phyloP scores from a whole-genome alignment of 2,113 vertebrate species.

The Riparia riparia region DNA sequence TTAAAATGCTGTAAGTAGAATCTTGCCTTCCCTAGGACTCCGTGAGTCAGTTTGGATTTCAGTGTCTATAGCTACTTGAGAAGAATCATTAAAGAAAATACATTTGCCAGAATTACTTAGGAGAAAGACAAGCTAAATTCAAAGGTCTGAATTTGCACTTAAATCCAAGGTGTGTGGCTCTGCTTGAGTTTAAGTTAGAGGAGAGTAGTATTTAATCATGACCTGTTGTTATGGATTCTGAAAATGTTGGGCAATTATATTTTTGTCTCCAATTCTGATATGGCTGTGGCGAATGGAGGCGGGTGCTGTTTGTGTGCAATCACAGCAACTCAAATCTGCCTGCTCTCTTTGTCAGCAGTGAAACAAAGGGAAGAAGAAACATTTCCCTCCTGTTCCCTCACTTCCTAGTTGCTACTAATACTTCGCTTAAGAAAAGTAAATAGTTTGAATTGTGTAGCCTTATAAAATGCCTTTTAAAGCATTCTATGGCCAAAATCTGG shows the following conservation, averaged over 20 bases:
- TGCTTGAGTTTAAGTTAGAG: not conserved
- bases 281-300: not conserved
- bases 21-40: not conserved
- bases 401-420: not conserved
- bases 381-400: not conserved
- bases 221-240: not conserved
- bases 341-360: not conserved
- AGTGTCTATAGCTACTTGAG: not conserved
- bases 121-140: not conserved
- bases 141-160: not conserved
- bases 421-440: not conserved
- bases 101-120: not conserved
- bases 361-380: not conserved
- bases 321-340: not conserved
- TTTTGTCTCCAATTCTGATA: not conserved
- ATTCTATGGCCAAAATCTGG: not conserved
- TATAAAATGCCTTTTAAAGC: not conserved
- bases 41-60: not conserved
- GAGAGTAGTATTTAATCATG: not conserved
- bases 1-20: not conserved
- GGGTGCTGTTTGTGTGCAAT: not conserved
- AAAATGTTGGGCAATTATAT: not conserved
- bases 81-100: not conserved
- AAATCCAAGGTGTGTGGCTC: not conserved
- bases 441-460: not conserved